Conservation (phyloP, 2,888 invertebrate genomes). For the Pristionchus japonicus region DNA sequence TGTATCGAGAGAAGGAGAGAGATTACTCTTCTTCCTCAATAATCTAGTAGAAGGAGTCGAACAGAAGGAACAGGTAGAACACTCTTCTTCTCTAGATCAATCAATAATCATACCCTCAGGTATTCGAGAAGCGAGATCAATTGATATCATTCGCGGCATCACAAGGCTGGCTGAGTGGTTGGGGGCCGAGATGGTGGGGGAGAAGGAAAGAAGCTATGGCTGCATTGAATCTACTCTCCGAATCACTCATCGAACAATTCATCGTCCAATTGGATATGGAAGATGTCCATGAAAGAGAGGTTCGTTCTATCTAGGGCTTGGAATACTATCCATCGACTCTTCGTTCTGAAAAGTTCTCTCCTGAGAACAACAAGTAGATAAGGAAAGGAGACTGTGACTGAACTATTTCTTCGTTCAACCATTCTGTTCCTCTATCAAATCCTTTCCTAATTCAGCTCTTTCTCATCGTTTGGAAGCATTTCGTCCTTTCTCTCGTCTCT, state of each 20-base stretch:
- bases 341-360: too few relatives aligned
- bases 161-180: constrained; percentile 32
- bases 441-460: constrained; percentile 1
- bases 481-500: constrained; percentile 50
- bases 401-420: too few relatives aligned
- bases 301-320: constrained; percentile 21
- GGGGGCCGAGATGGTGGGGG: constrained; percentile 46
- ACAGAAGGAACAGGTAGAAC: constrained; percentile 30
- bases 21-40: constrained; percentile 24
- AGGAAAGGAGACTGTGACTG: not conserved
- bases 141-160: not conserved
- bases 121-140: not conserved
- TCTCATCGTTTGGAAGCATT: constrained; percentile 54
- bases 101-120: not conserved
- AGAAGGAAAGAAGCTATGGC: constrained; percentile 19
- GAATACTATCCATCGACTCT: not conserved
- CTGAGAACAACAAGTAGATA: not conserved
- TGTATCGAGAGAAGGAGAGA: constrained; percentile 1
- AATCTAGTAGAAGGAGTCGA: constrained; percentile 25
- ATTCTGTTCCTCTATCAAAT: not conserved
- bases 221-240: not conserved
- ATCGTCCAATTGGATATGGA: constrained; percentile 52
- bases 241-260: constrained; percentile 37
- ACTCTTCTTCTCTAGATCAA: not conserved
- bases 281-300: constrained; percentile 54